These are phyloP conservation scores for Mesorhabditis belari DNA, from an alignment of 2,888 invertebrate genomes.

Conservation along the genomic window DNA sequence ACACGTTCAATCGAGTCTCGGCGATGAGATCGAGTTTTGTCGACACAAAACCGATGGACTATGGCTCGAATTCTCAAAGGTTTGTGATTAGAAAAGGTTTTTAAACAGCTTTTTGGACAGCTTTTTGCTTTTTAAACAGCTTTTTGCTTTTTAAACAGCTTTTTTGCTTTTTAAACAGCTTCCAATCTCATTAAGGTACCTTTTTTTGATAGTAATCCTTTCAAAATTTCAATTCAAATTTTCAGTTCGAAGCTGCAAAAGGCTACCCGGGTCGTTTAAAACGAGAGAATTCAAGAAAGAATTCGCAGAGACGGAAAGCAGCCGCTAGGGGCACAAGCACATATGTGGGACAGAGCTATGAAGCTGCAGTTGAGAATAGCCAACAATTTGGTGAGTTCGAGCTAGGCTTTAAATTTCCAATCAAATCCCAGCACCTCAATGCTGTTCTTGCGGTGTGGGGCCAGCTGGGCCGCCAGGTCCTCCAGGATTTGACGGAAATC, in stretches of 20 bases:
- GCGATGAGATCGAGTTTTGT: slow-evolving; percentile 33
- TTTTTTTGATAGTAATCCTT: no score
- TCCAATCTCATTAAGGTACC: no score
- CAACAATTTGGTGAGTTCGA: no score
- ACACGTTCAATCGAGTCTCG: slow-evolving; percentile 47
- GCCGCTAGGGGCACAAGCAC: background rate
- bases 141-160: background rate
- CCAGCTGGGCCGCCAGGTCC: background rate
- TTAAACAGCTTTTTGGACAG: background rate
- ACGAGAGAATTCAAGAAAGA: background rate
- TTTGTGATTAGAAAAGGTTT: background rate
- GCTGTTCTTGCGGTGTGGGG: background rate
- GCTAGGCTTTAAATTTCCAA: no score
- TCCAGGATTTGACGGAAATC: background rate
- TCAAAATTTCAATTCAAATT: background rate
- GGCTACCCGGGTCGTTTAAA: background rate
- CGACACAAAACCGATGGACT: background rate
- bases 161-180: no score
- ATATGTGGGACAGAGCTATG: background rate
- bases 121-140: background rate
- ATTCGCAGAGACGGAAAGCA: background rate
- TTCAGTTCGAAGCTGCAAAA: background rate
- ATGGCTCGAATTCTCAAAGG: background rate
- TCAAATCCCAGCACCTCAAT: background rate
- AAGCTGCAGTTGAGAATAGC: background rate